Evolutionary conservation across 1,140 invertebrate species (phyloP), one percentile per base, ranked within the genome.

Genomic region (Latrodectus geometricus): DNA sequence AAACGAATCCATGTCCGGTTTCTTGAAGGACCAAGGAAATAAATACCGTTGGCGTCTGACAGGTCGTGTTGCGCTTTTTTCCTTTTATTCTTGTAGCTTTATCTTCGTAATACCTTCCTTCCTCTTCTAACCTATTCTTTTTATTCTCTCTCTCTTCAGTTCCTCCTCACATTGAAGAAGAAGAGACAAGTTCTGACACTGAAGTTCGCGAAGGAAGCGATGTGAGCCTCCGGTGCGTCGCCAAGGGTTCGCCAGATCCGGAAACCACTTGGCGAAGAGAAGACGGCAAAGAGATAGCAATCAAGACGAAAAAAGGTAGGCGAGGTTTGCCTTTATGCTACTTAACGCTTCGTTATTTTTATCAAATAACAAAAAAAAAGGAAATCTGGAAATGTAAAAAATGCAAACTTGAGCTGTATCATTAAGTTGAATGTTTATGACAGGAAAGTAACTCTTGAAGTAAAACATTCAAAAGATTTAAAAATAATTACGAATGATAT

Each of bases 251-350:
- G 68, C 92, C 92, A 4, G 83, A 89, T 77, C 92, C 92, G 56
- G 89, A 89, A 65, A 91, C 92, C 83, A 90, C 89, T 23, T 93
- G 92, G 92, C 90, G 90, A 88, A 74, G 90, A 50, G 90, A 91
- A 75, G 90, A 91, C 84, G 88, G 86, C 12, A 84, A 90, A 84
- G 77, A 88, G 76, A 90, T 91, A 52, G 54, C 81, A 52, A 79
- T 88, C 50, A 81, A 70, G 21, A 50, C 48, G 52, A 88, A 84
- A 48, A 88, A 88, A 88, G 87, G 87, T 88, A 77, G 35, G 35
- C 35, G 35, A 35, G 35, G 35, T 35, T 35, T 35, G 35, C 35
- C 35, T 35, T 35, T 35, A 35, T 35, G 35, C 35, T 35, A 35
- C 35, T 35, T 35, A 35, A 35, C 35, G 35, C 35, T 35, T 35